A percentile compares a stretch with the other conserved stretches of the same genome.
These are phyloP conservation scores for Eriocheir sinensis DNA, from an alignment of 1,140 invertebrate genomes.

Conservation along the genomic window DNA sequence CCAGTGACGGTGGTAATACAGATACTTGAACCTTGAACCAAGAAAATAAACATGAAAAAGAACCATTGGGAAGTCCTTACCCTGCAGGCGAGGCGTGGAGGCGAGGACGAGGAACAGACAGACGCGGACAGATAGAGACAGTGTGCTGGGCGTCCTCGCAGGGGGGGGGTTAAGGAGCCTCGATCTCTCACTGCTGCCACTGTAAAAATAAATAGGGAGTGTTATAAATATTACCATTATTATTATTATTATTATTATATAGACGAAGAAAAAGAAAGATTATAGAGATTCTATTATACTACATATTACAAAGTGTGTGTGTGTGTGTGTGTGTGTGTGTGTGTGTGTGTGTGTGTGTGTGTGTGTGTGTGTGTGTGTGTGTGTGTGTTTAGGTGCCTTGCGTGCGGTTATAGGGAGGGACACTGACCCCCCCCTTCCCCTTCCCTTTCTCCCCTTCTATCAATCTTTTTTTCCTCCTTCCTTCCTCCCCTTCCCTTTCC, in stretches of 20 bases:
- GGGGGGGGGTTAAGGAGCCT: not conserved
- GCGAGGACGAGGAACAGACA: not conserved
- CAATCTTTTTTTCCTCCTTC: no score
- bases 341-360: not conserved
- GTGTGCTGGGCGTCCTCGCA: no score
- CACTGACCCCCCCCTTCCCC: no score
- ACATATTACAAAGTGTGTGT: not conserved
- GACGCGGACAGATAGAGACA: not conserved
- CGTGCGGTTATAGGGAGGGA: not conserved
- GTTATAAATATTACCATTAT: no score
- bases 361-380: not conserved
- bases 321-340: not conserved
- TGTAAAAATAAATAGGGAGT: no score
- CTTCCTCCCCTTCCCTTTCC: not conserved
- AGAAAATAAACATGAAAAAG: not conserved
- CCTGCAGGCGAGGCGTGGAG: not conserved
- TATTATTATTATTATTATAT: not conserved
- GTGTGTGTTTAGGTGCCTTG: not conserved
- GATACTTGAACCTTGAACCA: not conserved
- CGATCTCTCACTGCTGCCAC: not conserved
- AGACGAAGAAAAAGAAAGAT: not conserved
- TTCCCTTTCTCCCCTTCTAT: not conserved
- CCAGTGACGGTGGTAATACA: conserved; percentile 10
- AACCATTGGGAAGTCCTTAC: conserved; percentile 29
- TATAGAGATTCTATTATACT: not conserved